Conservation (phyloP, 2,797 vertebrate genomes). For the Bufotes viridis region DNA sequence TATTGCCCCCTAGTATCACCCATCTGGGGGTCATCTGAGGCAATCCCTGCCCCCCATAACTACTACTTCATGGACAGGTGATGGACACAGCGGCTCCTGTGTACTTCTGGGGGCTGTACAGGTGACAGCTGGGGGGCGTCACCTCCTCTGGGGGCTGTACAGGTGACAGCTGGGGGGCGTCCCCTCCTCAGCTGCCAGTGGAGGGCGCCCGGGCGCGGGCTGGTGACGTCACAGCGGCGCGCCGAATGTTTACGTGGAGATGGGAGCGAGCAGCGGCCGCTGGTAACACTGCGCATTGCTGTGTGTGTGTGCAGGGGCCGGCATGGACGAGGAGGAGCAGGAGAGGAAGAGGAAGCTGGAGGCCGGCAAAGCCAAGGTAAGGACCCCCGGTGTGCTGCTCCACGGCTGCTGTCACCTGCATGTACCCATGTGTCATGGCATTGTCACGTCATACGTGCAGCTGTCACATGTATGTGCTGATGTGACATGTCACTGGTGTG, state of each 20-base stretch:
- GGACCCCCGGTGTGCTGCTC: neutral
- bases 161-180: neutral
- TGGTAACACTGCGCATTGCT: slow-evolving; percentile 52
- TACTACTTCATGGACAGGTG: no score
- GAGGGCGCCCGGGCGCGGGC: slow-evolving; percentile 1
- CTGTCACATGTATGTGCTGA: neutral
- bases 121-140: neutral
- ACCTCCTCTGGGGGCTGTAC: neutral
- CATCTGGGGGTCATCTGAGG: neutral
- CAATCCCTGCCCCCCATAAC: no score
- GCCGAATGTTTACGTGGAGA: slow-evolving; percentile 63
- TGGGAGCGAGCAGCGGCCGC: slow-evolving; percentile 42
- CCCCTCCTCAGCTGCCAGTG: neutral
- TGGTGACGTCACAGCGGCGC: slow-evolving; percentile 51
- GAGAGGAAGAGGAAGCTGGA: slow-evolving; percentile 92
- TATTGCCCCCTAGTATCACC: neutral
- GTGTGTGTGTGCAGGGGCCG: slow-evolving; percentile 29
- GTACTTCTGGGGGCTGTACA: neutral
- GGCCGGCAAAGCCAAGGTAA: slow-evolving; percentile 95
- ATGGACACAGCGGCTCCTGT: no score
- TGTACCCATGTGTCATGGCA: neutral
- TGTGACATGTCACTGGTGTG: no score
- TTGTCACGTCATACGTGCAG: neutral
- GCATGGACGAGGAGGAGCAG: slow-evolving; percentile 82
- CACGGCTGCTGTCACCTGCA: neutral